Percentiles rank a stretch among this genome's conserved stretches.
Conservation (phyloP, 2,888 invertebrate species). For the Dione juno region DNA sequence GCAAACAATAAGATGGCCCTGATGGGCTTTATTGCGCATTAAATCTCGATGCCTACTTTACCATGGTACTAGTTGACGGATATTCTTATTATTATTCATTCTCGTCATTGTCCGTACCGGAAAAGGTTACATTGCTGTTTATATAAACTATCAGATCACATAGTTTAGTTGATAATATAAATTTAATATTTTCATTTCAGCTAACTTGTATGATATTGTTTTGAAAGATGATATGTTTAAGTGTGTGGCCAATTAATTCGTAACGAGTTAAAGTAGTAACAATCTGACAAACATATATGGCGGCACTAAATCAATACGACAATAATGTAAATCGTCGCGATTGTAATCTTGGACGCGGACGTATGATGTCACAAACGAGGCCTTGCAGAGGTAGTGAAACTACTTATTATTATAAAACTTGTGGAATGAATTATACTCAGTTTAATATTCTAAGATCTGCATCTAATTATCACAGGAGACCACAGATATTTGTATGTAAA, state of each 20-base stretch:
- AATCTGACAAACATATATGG: conserved; percentile 50
- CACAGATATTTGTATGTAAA: neutral
- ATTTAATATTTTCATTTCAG: neutral
- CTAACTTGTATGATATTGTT: neutral
- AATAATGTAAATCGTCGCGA: conserved; percentile 77
- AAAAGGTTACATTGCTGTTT: neutral
- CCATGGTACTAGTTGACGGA: neutral
- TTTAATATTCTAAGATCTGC: neutral
- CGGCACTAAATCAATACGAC: conserved; percentile 74
- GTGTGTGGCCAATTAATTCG: conserved; percentile 69
- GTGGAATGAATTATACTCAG: conserved; percentile 21
- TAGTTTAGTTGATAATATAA: neutral
- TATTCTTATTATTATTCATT: conserved; percentile 13
- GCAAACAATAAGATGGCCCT: conserved; percentile 15
- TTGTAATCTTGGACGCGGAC: conserved; percentile 68
- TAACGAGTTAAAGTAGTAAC: conserved; percentile 60
- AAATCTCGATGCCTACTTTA: neutral
- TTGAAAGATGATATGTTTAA: conserved; percentile 26
- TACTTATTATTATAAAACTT: conserved; percentile 44
- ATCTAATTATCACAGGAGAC: neutral
- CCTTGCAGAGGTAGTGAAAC: conserved; percentile 48
- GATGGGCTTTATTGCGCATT: conserved; percentile 12
- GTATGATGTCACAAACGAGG: conserved; percentile 69
- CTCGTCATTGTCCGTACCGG: conserved; percentile 11
- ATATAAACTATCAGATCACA: neutral